Evolutionary conservation across 2,113 vertebrate species (phyloP).

Genomic region (Climacteris rufus): DNA sequence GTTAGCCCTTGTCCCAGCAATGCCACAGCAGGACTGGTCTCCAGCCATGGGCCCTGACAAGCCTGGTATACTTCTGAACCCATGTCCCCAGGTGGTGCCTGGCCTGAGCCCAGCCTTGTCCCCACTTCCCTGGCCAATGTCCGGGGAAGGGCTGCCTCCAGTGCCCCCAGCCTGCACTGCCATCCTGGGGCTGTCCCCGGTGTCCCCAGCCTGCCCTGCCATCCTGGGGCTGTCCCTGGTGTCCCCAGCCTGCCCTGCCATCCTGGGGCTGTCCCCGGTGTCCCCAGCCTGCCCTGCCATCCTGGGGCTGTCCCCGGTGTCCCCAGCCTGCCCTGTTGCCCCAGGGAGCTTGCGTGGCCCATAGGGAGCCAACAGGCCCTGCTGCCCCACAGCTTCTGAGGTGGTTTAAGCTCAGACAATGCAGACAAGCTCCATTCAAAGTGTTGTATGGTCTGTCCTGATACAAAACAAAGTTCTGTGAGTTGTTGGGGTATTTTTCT

Average conservation of each 20-base stretch:
- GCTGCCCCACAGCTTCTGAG: background rate
- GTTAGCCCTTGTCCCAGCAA: background rate
- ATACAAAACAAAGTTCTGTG: background rate
- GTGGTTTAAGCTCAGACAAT: background rate
- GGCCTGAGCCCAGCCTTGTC: accelerated
- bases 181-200: accelerated
- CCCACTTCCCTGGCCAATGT: accelerated
- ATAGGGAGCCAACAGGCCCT: background rate
- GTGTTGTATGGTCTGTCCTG: background rate
- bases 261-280: background rate
- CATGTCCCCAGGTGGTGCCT: background rate
- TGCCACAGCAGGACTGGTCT: background rate
- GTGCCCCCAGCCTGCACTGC: background rate
- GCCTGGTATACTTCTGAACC: no score
- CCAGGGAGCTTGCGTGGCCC: background rate
- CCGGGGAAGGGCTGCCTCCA: accelerated
- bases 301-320: background rate
- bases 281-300: background rate
- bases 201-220: background rate
- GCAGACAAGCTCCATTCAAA: background rate
- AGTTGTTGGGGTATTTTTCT: background rate
- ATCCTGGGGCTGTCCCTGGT: background rate
- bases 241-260: background rate
- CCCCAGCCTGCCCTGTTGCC: background rate
- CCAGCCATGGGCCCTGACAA: accelerated